Percentiles rank a stretch among this genome's conserved stretches.
phyloP scores from a whole-genome alignment of 2,888 invertebrate species.

The Drosophila nigricruria region DNA sequence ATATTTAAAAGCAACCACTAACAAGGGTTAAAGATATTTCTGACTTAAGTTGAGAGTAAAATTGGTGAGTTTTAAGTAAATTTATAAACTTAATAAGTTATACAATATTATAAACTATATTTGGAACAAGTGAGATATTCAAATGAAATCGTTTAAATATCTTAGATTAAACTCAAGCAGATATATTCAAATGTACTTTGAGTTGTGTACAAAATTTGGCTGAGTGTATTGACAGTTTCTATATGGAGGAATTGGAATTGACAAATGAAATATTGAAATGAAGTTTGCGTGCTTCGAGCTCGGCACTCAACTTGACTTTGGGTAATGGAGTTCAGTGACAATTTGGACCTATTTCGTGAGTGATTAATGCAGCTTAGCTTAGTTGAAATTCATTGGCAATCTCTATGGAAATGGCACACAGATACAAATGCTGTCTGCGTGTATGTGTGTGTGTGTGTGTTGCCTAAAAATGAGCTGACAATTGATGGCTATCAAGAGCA shows the following conservation, averaged over 20 bases:
- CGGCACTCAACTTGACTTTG: slow-evolving; percentile 23
- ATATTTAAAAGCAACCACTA: slow-evolving; percentile 11
- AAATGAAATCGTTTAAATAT: background rate
- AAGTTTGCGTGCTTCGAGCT: slow-evolving; percentile 18
- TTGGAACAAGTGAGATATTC: background rate
- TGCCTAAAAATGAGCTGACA: slow-evolving; percentile 42
- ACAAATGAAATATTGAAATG: slow-evolving; percentile 2
- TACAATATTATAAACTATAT: background rate
- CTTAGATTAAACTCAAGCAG: background rate
- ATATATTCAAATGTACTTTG: background rate
- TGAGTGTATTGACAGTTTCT: background rate
- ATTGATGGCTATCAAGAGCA: slow-evolving; percentile 41
- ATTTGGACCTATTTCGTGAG: slow-evolving; percentile 31
- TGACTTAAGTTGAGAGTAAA: background rate
- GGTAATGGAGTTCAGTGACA: slow-evolving; percentile 37
- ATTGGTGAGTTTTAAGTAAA: background rate
- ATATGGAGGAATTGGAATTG: background rate
- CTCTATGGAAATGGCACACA: slow-evolving; percentile 38
- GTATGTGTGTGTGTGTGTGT: slow-evolving; percentile 42
- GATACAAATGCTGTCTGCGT: slow-evolving; percentile 2
- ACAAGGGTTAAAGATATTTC: background rate
- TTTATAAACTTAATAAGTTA: background rate
- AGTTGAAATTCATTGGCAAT: slow-evolving; percentile 55
- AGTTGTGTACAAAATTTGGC: background rate
- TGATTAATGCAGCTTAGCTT: slow-evolving; percentile 55